Percentiles rank a stretch among this genome's conserved stretches.
phyloP scores from a whole-genome alignment of 2,888 invertebrate species.

The Clistopyga incitator region DNA sequence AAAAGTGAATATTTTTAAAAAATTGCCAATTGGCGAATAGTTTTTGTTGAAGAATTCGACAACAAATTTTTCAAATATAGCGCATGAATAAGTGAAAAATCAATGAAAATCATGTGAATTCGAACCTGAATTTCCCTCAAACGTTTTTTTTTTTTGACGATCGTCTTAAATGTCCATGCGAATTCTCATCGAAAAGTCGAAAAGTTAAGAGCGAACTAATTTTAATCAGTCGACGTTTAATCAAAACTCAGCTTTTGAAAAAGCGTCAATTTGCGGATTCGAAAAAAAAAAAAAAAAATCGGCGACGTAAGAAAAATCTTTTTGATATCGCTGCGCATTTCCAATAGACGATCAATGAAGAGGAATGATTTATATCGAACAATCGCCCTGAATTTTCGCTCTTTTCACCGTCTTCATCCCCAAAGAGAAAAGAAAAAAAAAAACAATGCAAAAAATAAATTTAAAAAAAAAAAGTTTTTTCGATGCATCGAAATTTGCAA shows the following conservation, averaged over 20 bases:
- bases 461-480: slow-evolving; percentile 18
- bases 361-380: slow-evolving; percentile 67
- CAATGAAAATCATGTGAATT: too few relatives aligned
- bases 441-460: slow-evolving; percentile 16
- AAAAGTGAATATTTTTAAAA: too few relatives aligned
- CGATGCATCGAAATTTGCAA: slow-evolving; percentile 38
- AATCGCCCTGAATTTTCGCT: slow-evolving; percentile 35
- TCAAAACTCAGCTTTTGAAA: background rate
- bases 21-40: too few relatives aligned
- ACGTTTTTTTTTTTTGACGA: background rate
- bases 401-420: background rate
- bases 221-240: background rate
- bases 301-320: slow-evolving; percentile 20
- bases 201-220: background rate
- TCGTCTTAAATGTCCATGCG: background rate
- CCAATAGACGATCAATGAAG: slow-evolving; percentile 41
- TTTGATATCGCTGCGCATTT: slow-evolving; percentile 38
- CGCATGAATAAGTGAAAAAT: too few relatives aligned
- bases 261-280: slow-evolving; percentile 7
- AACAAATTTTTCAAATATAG: too few relatives aligned
- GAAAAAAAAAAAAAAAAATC: slow-evolving; percentile 32
- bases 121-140: background rate
- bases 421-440: slow-evolving; percentile 31
- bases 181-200: slow-evolving; percentile 4
- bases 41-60: too few relatives aligned